These are phyloP conservation scores for Torymus tubicola DNA, from an alignment of 2,888 invertebrate genomes.

Conservation along the genomic window DNA sequence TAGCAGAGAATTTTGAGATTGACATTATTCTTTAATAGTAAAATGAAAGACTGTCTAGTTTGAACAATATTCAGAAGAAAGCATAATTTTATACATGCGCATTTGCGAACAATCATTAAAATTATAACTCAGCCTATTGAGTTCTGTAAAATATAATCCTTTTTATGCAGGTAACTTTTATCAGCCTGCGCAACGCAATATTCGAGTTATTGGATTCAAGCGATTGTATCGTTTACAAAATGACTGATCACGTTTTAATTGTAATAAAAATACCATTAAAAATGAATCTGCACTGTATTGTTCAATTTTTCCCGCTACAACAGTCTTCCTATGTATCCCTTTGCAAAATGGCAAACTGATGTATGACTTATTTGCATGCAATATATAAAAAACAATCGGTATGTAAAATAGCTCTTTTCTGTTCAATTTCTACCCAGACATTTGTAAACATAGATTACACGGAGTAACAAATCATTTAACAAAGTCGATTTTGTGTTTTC, in stretches of 20 bases:
- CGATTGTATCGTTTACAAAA: constrained; percentile 51
- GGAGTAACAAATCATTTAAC: constrained; percentile 60
- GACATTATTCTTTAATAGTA: constrained; percentile 29
- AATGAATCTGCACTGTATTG: constrained; percentile 30
- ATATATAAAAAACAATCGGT: constrained; percentile 52
- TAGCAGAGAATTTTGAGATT: constrained; percentile 46
- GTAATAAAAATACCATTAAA: constrained; percentile 55
- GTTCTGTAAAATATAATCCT: constrained; percentile 39
- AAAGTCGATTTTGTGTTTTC: constrained; percentile 41
- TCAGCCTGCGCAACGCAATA: constrained; percentile 39
- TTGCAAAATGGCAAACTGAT: constrained; percentile 30
- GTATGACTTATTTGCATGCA: constrained; percentile 31
- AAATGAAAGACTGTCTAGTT: constrained; percentile 55
- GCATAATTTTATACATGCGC: constrained; percentile 16
- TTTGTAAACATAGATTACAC: constrained; percentile 58
- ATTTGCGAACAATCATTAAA: constrained; percentile 34
- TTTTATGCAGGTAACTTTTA: constrained; percentile 25
- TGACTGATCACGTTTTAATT: constrained; percentile 55
- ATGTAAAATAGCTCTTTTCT: constrained; percentile 66
- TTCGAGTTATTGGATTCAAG: constrained; percentile 43
- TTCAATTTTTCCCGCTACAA: constrained; percentile 14
- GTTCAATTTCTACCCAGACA: constrained; percentile 55
- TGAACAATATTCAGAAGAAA: constrained; percentile 46
- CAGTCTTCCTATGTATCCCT: constrained; percentile 28
- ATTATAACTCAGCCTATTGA: constrained; percentile 46